A percentile compares a stretch with the other conserved stretches of the same genome.
Evolutionary conservation across 2,797 vertebrate species (phyloP).

Genomic region (Pelobates cultripes): DNA sequence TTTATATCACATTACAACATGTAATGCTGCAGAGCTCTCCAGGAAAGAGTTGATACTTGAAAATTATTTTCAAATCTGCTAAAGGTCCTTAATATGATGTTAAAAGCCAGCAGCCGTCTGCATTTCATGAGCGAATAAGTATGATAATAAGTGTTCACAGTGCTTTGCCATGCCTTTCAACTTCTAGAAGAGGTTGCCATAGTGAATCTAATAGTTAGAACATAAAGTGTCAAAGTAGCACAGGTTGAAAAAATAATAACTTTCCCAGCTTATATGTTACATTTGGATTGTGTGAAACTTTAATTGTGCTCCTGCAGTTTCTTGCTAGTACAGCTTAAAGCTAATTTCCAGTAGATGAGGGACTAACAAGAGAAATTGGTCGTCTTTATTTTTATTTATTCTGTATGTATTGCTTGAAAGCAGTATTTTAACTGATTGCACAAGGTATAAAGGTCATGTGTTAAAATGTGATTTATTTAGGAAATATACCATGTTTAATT

Average conservation of each 20-base stretch:
- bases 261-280: slow-evolving; percentile 1
- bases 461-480: too few species aligned
- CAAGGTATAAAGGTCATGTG: too few species aligned
- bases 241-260: slow-evolving; percentile 17
- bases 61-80: too few species aligned
- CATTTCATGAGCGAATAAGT: slow-evolving; percentile 8
- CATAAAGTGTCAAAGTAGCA: neutral
- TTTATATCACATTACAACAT: too few species aligned
- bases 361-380: neutral
- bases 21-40: too few species aligned
- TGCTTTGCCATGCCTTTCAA: slow-evolving; percentile 9
- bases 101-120: neutral
- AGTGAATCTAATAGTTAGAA: neutral
- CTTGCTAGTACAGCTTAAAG: neutral
- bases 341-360: neutral
- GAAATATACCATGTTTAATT: too few species aligned
- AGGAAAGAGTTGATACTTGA: too few species aligned
- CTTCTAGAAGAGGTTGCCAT: slow-evolving; percentile 6
- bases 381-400: too few species aligned
- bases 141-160: slow-evolving; percentile 19
- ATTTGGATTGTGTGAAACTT: slow-evolving; percentile 13
- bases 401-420: too few species aligned
- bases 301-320: slow-evolving; percentile 21
- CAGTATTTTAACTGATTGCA: too few species aligned
- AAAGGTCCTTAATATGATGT: neutral